phyloP scores from a whole-genome alignment of 2,888 invertebrate genomes.

The Cenopis cana region DNA sequence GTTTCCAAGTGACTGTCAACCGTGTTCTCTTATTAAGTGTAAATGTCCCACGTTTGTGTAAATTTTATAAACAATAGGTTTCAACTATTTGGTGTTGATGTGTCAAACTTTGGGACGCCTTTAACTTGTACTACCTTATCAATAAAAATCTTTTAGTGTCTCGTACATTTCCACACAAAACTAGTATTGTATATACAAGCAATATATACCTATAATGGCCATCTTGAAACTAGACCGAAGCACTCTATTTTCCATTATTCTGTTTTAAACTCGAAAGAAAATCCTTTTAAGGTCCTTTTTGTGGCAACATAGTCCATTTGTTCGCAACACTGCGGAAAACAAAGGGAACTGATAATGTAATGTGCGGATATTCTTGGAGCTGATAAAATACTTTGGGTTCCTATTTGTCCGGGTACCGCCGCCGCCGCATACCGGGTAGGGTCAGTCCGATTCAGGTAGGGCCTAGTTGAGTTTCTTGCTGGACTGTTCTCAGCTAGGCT shows the following conservation, averaged over 20 bases:
- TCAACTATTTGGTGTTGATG: too few relatives aligned
- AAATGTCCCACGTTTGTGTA: too few relatives aligned
- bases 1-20: too few relatives aligned
- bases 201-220: not conserved
- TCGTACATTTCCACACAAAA: not conserved
- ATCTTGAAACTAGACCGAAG: constrained; percentile 16
- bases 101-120: too few relatives aligned
- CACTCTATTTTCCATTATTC: constrained; percentile 26
- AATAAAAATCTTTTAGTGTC: not conserved
- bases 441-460: too few relatives aligned
- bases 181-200: not conserved
- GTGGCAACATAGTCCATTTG: constrained; percentile 11
- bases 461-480: too few relatives aligned
- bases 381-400: not conserved
- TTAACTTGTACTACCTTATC: too few relatives aligned
- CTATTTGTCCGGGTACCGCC: too few relatives aligned
- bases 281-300: constrained; percentile 8
- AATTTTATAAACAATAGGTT: too few relatives aligned
- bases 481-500: too few relatives aligned
- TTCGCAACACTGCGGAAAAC: not conserved
- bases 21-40: too few relatives aligned
- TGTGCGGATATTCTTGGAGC: not conserved
- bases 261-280: constrained; percentile 9
- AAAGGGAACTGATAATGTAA: constrained; percentile 8
- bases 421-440: too few relatives aligned